Base-by-base conservation (phyloP, 1,140 invertebrate species). In the Propsilocerus akamusi region DNA sequence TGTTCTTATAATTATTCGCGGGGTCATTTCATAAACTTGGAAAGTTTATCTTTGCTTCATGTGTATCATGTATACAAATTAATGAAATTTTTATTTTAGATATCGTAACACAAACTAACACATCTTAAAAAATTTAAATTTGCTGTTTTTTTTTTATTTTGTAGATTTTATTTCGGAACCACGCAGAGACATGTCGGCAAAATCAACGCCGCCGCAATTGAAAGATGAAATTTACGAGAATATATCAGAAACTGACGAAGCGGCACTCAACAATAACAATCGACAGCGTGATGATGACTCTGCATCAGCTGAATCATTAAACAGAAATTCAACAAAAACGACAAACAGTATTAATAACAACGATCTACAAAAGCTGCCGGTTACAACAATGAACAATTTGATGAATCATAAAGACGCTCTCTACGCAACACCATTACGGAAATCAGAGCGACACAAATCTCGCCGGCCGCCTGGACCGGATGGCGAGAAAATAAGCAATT, bases 391-490 rank as follows among this genome's bases (percentile, higher is more conserved):
- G 34, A 41, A 41, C 22, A 41, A 41, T 20, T 20, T 41, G 14
- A 41, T 41, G 17, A n/a, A 41, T 5, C 17, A 41, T 41, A 65
- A 65, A 51, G 63, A 65, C 53, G 60, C 64, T 59, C 52, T 65
- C 14, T 65, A 65, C 46, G 63, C 63, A 12, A 65, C 63, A 10
- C 63, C 63, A 1, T 25, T 65, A 47, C 56, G 63, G 5, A 65
- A 65, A 47, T 63, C 61, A 23, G 63, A 65, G 57, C 61, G 63
- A n/a, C 62, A 61, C 46, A 65, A 65, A 54, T 47, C 46, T 11
- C 24, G 25, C n/a, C 24, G 25, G 14, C 25, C 25, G 1, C 25
- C 46, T 17, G 46, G 25, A 12, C 12, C 12, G 25, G 23, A 25
- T 25, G 14, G 23, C 20, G 25, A 47, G 10, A 26, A 47, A 25